Base-by-base conservation (phyloP, 2,797 vertebrate species). In the Alosa sapidissima region DNA sequence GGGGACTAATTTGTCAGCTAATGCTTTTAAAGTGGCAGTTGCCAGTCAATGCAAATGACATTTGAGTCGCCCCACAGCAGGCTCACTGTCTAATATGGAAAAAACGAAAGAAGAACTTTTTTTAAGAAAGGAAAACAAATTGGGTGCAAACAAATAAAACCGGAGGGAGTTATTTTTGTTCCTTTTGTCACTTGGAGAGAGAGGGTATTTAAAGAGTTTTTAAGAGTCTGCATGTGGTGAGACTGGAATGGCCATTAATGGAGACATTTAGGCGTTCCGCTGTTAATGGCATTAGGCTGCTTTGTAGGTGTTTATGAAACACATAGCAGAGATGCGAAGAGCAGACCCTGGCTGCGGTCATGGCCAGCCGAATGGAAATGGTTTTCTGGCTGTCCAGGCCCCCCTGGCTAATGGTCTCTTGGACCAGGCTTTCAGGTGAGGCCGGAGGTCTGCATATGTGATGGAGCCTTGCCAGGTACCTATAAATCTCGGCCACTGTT, bases 11-110 rank as follows among this genome's bases (percentile, higher is more conserved):
- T n/a, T 68, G 82, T 48, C 60, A 81, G 45, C 81, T 82, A 81
- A 86, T 81, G 6, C 19, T 82, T 87, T 88, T 81, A 62, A 85
- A 85, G 72, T 83, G 60, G 21, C 55, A 72, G 62, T 82, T 60
- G 82, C 60, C 16, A 85, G 54, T 52, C 68, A 68, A 82, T 52
- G 58, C 28, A 54, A 62, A 41, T 45, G 41, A 78, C 72, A 78
- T 78, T 21, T 78, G 72, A 78, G 72, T 47, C 72, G 7, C 72
- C 72, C 36, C 72, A 47, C 16, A 78, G 72, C 36, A 3, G 54
- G 54, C 72, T 36, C 21, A 78, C 9, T 13, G 36, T n/a, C 33
- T 41, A 75, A 78, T 47, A 19, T 19, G 72, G 68, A n/a, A 11
- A 33, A 16, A 45, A 47, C 21, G 6, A 75, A 41, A 75, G 33